Percentiles rank a stretch among this genome's conserved stretches.
Conservation (phyloP, 2,888 invertebrate species). For the Drosophila conformis region DNA sequence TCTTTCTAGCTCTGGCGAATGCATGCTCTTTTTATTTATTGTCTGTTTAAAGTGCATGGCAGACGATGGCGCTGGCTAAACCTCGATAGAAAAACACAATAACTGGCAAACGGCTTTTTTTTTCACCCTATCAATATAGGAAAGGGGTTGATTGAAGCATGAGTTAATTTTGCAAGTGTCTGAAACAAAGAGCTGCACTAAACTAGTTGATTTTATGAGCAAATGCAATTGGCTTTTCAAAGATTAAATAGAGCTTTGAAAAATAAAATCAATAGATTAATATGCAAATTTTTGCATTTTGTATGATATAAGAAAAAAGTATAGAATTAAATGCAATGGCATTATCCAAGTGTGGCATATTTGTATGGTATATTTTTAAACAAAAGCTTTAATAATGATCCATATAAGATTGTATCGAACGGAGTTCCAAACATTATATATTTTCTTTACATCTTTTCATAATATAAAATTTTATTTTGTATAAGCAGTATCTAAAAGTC, state of each 20-base stretch:
- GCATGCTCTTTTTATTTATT: constrained; percentile 61
- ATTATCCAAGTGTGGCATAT: neutral
- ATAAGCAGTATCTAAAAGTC: neutral
- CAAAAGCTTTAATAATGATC: neutral
- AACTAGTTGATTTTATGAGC: neutral
- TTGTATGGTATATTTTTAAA: neutral
- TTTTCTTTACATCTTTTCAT: neutral
- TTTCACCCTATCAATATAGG: constrained; percentile 20
- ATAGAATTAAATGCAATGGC: neutral
- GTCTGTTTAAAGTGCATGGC: constrained; percentile 59
- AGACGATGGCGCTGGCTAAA: constrained; percentile 45
- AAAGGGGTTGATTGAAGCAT: neutral
- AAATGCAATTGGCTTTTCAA: neutral
- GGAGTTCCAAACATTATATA: neutral
- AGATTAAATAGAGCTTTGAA: neutral
- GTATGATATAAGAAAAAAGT: neutral
- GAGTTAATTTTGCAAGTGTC: neutral
- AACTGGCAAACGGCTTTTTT: constrained; percentile 48
- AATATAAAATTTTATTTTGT: neutral
- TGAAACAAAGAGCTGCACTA: neutral
- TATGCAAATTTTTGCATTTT: neutral
- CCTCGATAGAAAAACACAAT: constrained; percentile 65
- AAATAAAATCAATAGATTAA: neutral
- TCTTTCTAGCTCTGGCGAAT: constrained; percentile 8
- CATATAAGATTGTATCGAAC: neutral